Evolutionary conservation across 2,888 invertebrate genomes (phyloP).

Genomic region (Tachystola acroxantha): DNA sequence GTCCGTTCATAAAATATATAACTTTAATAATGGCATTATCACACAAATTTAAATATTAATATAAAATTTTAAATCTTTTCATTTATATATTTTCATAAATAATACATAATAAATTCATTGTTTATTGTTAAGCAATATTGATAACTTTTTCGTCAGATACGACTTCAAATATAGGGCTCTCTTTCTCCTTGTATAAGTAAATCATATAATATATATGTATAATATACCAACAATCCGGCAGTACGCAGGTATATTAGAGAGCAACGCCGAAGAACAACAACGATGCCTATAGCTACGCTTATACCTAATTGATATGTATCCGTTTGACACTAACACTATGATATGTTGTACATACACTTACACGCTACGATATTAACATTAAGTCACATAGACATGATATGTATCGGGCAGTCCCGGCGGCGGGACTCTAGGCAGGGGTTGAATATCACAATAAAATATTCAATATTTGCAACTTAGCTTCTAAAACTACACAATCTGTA

Average conservation of each 20-base stretch:
- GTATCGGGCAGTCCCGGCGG: constrained; percentile 23
- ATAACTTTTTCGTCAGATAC: too few relatives aligned
- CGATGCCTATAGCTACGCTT: constrained; percentile 64
- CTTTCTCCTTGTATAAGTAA: too few relatives aligned
- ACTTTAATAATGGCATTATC: too few relatives aligned
- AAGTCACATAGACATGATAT: constrained; percentile 48
- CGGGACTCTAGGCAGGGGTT: constrained; percentile 3
- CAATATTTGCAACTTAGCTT: neutral
- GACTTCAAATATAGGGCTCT: too few relatives aligned
- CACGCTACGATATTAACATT: constrained; percentile 18
- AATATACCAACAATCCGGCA: neutral
- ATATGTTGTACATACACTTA: constrained; percentile 23
- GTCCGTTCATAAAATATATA: too few relatives aligned
- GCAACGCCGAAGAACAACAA: constrained; percentile 68
- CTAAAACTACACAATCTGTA: neutral
- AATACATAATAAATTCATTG: too few relatives aligned
- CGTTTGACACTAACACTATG: constrained; percentile 30
- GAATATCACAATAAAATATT: constrained; percentile 7
- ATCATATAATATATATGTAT: neutral
- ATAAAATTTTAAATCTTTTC: too few relatives aligned
- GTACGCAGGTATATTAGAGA: constrained; percentile 30
- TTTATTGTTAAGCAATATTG: too few relatives aligned
- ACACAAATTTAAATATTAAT: too few relatives aligned
- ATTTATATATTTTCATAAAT: too few relatives aligned
- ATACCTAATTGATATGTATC: constrained; percentile 44